Percentiles rank a stretch among this genome's conserved stretches.
Evolutionary conservation across 2,113 vertebrate species (phyloP).

Genomic region (Forbesichthys agassizii): DNA sequence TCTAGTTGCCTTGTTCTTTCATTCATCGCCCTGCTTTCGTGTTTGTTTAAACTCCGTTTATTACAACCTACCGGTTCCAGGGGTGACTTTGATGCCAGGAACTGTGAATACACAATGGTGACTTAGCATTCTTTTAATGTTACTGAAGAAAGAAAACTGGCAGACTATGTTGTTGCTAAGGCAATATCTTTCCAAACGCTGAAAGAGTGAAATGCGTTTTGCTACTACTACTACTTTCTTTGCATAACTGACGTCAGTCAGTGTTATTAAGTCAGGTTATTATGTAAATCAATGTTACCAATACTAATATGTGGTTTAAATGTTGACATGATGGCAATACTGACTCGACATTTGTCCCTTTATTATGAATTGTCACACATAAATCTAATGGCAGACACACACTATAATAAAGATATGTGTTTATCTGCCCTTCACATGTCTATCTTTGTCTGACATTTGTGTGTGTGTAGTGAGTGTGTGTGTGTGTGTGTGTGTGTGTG

Average conservation of each 20-base stretch:
- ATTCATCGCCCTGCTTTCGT: slow-evolving; percentile 54
- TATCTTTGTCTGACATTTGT: slow-evolving; percentile 36
- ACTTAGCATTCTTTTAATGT: slow-evolving; percentile 39
- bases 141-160: slow-evolving; percentile 57
- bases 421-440: slow-evolving; percentile 50
- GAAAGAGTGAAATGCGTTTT: not conserved
- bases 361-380: not conserved
- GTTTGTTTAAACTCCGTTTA: slow-evolving; percentile 71
- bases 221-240: not conserved
- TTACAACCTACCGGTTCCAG: slow-evolving; percentile 48
- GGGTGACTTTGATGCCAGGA: slow-evolving; percentile 59
- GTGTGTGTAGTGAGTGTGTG: not conserved
- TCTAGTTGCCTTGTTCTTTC: slow-evolving; percentile 53
- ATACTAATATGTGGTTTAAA: not conserved
- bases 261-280: not conserved
- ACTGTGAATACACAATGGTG: slow-evolving; percentile 41
- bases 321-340: not conserved
- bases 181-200: not conserved
- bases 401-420: slow-evolving; percentile 35
- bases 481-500: slow-evolving; percentile 7
- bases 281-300: not conserved
- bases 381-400: slow-evolving; percentile 19
- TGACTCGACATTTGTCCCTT: not conserved
- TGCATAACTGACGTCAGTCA: not conserved
- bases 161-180: slow-evolving; percentile 7